These are phyloP conservation scores for Ploceus nigricollis DNA, from an alignment of 2,113 vertebrate genomes.

Conservation along the genomic window DNA sequence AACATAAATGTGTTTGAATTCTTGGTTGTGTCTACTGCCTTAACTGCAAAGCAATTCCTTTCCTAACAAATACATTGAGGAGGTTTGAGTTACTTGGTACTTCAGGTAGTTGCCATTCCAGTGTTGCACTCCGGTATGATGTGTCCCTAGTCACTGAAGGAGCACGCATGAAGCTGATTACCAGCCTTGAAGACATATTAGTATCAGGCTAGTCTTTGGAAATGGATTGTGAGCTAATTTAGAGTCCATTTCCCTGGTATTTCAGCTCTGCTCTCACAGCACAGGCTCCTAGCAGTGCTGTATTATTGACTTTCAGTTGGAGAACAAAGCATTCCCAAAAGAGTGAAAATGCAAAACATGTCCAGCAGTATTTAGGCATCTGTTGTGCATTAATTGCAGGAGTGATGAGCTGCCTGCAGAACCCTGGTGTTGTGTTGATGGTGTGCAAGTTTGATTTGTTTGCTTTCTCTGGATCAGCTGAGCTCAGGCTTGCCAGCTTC, in stretches of 20 bases:
- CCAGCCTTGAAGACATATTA: not conserved
- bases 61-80: not conserved
- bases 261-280: not conserved
- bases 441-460: not conserved
- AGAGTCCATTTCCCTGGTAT: not conserved
- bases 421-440: not conserved
- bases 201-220: not conserved
- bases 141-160: not conserved
- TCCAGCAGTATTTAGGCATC: not conserved
- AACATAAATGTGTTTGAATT: not conserved
- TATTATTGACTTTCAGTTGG: not conserved
- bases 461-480: not conserved
- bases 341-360: not conserved
- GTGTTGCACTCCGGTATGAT: not conserved
- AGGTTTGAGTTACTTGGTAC: not conserved
- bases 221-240: not conserved
- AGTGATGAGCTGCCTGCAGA: not conserved
- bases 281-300: not conserved
- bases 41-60: not conserved
- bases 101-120: not conserved
- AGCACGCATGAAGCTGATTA: not conserved
- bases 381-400: not conserved
- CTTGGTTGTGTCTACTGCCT: not conserved
- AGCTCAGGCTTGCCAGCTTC: not conserved
- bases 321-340: not conserved